These are phyloP conservation scores for Cataglyphis rosenhaueri DNA, from an alignment of 2,888 invertebrate species.

Conservation along the genomic window DNA sequence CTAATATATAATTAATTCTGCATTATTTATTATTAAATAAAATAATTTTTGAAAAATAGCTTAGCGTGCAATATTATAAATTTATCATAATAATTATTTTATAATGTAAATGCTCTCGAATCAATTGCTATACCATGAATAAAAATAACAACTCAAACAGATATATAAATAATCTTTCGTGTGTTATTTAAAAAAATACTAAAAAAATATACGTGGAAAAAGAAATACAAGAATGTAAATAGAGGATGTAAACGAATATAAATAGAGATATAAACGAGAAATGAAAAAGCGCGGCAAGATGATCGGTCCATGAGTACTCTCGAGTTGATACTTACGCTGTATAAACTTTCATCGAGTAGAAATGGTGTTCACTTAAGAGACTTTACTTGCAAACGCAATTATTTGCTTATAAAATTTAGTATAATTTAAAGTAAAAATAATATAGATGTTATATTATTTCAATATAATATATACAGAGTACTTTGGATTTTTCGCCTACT, in stretches of 20 bases:
- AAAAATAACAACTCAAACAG: not conserved
- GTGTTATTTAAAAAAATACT: conserved; percentile 15
- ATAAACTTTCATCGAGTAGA: conserved; percentile 15
- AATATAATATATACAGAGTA: not conserved
- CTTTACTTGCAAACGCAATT: not conserved
- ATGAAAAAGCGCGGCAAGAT: not conserved
- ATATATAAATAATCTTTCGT: not conserved
- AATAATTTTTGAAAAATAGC: not conserved
- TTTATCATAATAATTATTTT: not conserved
- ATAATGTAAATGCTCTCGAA: not conserved
- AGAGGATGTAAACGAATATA: not conserved
- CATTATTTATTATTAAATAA: conserved; percentile 7
- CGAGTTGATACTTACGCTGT: conserved; percentile 20
- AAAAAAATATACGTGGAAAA: conserved; percentile 32
- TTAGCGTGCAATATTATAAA: not conserved
- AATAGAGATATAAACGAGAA: conserved; percentile 14
- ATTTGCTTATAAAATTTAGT: not conserved
- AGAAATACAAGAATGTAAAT: conserved; percentile 6
- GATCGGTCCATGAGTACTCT: not conserved
- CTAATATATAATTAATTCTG: not conserved
- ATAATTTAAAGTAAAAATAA: conserved; percentile 13
- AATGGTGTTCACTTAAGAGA: not conserved
- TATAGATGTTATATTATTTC: not conserved
- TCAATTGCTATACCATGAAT: not conserved
- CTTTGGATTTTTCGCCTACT: not conserved